These are phyloP conservation scores for Callitettix versicolor DNA, from an alignment of 1,140 invertebrate species.

Conservation along the genomic window DNA sequence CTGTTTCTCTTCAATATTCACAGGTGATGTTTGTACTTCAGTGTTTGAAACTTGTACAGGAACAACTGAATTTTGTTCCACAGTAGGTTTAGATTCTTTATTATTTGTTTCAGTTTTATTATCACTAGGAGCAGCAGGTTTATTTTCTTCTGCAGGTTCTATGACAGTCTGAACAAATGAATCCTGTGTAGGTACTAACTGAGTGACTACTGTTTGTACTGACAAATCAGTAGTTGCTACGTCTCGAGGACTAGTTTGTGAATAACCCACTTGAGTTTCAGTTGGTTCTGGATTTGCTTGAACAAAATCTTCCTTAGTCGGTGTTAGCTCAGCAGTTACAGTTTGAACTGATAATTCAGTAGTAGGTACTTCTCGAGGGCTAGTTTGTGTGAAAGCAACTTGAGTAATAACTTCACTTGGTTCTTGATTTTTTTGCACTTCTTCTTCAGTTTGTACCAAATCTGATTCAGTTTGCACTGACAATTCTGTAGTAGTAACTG, in stretches of 20 bases:
- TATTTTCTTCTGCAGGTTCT: slow-evolving; percentile 3
- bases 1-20: not conserved
- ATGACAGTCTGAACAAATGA: slow-evolving; percentile 27
- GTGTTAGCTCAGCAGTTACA: slow-evolving; percentile 26
- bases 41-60: not conserved
- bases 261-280: slow-evolving; percentile 20
- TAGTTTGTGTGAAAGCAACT: slow-evolving; percentile 25
- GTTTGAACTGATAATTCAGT: slow-evolving; percentile 29
- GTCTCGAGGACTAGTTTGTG: slow-evolving; percentile 26
- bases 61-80: not conserved
- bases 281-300: slow-evolving; percentile 20
- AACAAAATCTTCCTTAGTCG: slow-evolving; percentile 23
- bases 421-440: slow-evolving; percentile 9
- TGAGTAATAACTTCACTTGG: slow-evolving; percentile 16
- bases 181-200: slow-evolving; percentile 25
- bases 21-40: not conserved
- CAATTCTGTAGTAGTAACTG: slow-evolving; percentile 22
- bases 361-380: slow-evolving; percentile 9
- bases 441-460: slow-evolving; percentile 24
- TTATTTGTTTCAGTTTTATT: no score
- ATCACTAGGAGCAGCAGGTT: no score
- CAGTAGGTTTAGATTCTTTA: no score
- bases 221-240: slow-evolving; percentile 24
- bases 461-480: slow-evolving; percentile 31
- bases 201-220: slow-evolving; percentile 28